Evolutionary conservation across 2,888 invertebrate genomes (phyloP).

Genomic region (Lasioglossum zephyrum): DNA sequence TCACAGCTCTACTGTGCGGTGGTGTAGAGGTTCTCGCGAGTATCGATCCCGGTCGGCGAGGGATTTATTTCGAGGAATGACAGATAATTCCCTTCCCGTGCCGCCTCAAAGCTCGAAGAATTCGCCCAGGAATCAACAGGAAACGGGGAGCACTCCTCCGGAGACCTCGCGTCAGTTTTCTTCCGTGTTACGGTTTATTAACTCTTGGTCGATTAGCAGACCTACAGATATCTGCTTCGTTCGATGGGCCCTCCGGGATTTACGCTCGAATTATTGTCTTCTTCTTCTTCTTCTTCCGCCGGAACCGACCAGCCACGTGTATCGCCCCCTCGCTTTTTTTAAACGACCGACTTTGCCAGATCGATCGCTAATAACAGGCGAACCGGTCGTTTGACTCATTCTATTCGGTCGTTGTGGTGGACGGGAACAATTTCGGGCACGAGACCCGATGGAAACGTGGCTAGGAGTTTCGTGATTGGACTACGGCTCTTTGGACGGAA

Average conservation of each 20-base stretch:
- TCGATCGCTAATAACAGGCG: neutral
- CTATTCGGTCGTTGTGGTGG: neutral
- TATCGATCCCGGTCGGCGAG: slow-evolving; percentile 69
- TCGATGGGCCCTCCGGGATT: slow-evolving; percentile 65
- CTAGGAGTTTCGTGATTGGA: neutral
- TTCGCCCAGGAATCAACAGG: slow-evolving; percentile 32
- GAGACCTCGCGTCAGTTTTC: slow-evolving; percentile 66
- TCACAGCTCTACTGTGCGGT: neutral
- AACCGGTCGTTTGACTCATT: slow-evolving; percentile 2
- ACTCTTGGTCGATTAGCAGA: slow-evolving; percentile 72
- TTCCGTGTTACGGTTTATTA: slow-evolving; percentile 68
- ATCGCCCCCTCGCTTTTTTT: neutral
- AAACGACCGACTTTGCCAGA: slow-evolving; percentile 1
- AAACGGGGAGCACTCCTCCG: slow-evolving; percentile 46
- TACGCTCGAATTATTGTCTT: slow-evolving; percentile 62
- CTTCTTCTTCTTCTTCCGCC: slow-evolving; percentile 48
- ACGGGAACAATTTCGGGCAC: neutral
- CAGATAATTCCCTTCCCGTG: slow-evolving; percentile 68
- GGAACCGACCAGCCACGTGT: slow-evolving; percentile 40
- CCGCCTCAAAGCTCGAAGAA: slow-evolving; percentile 22
- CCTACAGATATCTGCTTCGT: slow-evolving; percentile 51
- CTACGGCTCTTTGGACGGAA: neutral
- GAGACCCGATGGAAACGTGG: neutral
- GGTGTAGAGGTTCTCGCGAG: slow-evolving; percentile 22
- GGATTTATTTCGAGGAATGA: slow-evolving; percentile 68